Evolutionary conservation across 1,140 invertebrate genomes (phyloP).

Genomic region (Leptoteleia sp.): DNA sequence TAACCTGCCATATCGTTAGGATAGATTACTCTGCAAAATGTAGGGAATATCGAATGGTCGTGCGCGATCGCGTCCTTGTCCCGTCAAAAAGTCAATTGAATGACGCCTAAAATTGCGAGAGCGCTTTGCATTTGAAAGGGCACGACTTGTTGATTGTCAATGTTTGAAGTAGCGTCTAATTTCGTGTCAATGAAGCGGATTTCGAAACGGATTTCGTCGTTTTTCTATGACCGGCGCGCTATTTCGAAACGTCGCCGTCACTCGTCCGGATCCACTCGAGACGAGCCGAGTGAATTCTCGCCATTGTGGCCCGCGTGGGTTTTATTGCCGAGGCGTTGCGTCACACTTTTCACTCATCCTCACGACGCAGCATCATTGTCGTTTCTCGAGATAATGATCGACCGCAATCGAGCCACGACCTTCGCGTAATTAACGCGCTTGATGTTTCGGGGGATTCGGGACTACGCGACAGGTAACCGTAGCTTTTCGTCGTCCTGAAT

Average conservation of each 20-base stretch:
- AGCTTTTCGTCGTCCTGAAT: slow-evolving; percentile 53
- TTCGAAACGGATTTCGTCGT: slow-evolving; percentile 36
- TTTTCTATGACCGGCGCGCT: slow-evolving; percentile 3
- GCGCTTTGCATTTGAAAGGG: slow-evolving; percentile 23
- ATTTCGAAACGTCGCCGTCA: slow-evolving; percentile 50
- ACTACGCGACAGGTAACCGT: slow-evolving; percentile 17
- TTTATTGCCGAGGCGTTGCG: slow-evolving; percentile 72
- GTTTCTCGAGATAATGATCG: slow-evolving; percentile 68
- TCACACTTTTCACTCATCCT: slow-evolving; percentile 71
- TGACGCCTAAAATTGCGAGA: background rate
- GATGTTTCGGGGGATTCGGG: slow-evolving; percentile 64
- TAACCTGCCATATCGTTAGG: background rate
- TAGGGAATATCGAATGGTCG: background rate
- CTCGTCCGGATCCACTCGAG: slow-evolving; percentile 51
- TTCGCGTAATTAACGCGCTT: slow-evolving; percentile 78
- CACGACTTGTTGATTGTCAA: slow-evolving; percentile 29
- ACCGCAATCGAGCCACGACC: slow-evolving; percentile 72
- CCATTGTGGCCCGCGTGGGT: slow-evolving; percentile 51
- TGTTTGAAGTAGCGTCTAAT: slow-evolving; percentile 28
- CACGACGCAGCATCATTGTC: slow-evolving; percentile 64
- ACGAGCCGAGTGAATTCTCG: slow-evolving; percentile 39
- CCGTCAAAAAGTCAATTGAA: slow-evolving; percentile 1
- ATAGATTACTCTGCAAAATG: slow-evolving; percentile 9
- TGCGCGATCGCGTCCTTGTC: background rate
- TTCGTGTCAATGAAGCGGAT: slow-evolving; percentile 41